Evolutionary conservation across 2,888 invertebrate species (phyloP), one percentile per base, ranked within the genome.

Genomic region (Hydropsyche betteni): DNA sequence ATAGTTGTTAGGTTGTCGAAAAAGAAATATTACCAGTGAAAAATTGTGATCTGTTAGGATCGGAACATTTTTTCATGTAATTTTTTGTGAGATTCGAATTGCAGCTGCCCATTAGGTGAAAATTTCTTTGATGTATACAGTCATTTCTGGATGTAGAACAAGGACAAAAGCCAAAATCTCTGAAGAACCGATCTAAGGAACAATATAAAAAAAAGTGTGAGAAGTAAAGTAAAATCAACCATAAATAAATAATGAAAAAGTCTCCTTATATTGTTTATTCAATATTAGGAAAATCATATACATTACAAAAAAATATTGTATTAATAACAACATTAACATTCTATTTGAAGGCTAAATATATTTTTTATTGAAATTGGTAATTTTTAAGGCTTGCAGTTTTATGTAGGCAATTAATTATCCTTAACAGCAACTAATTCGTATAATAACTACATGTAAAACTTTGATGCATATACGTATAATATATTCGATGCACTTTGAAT

Each of bases 331-430:
- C 61, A 61, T 58, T 72, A 72, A 72, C 64, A 55, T 44, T 58
- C 72, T 72, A 72, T 55, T 36, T 72, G 55, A 72, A 72, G 72
- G 72, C 72, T 72, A 72, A 72, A 72, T 72, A 72, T 64, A 33
- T 36, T 64, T 64, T 64, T 64, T 64, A 64, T 64, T 64, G 64
- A 64, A 64, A 58, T 72, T 72, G 34, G 55, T 58, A 58, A 58
- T 72, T 50, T 69, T 69, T 50, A 72, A 70, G 53, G 53, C 70
- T 72, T 36, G 72, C 72, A 61, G 72, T 72, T 72, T 72, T 52
- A 58, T 72, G 38, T 58, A 64, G 64, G 61, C 44, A 70, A 69
- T 52, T 69, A 55, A n/a, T 55, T 7, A 64, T 55, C 55, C 55
- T 55, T 55, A 55, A 14, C 14, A 14, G 55, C 55, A 61, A 61